Base-by-base conservation (phyloP, 2,797 vertebrate species). In the Rhodeus uyekii region DNA sequence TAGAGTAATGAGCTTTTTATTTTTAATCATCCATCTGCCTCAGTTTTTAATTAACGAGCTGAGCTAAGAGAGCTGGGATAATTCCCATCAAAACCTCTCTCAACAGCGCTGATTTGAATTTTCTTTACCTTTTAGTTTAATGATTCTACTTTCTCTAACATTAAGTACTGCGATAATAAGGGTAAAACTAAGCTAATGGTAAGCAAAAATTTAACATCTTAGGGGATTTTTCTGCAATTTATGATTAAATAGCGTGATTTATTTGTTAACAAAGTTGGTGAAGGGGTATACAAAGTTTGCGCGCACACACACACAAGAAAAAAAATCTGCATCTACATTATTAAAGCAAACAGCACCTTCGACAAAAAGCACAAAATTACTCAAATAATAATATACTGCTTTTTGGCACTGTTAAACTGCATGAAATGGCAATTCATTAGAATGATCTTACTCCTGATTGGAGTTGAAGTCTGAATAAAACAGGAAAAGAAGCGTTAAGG, bases 31-130 rank as follows among this genome's bases (percentile, higher is more conserved):
- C 60, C 65, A 68, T 69, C 46, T 64, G 68, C 61, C 27, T 69
- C 39, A 68, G 50, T 73, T 78, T 76, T 65, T 85, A 85, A 85
- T 85, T 75, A 85, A 74, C 14, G 16, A 46, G 76, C 60, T 73
- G 63, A 69, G 73, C 38, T 69, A 42, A 44, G 48, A 78, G 72
- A 76, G 73, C 61, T 69, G 50, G 44, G 48, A 67, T 38, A 44
- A 58, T 42, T 78, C 55, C 67, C 61, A 60, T 58, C 18, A 64
- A 82, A 74, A 67, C 44, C 64, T 46, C 63, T 29, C 46, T 65
- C 73, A 82, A 48, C n/a, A 24, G 34, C 39, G 46, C 48, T 77
- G 63, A 64, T 81, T 68, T 65, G 16, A 36, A 73, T 58, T 73
- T 82, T 48, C 75, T 78, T 81, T 72, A 38, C 14, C n/a, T 14